phyloP scores from a whole-genome alignment of 2,797 vertebrate species.

The Chaetophractus vellerosus region DNA sequence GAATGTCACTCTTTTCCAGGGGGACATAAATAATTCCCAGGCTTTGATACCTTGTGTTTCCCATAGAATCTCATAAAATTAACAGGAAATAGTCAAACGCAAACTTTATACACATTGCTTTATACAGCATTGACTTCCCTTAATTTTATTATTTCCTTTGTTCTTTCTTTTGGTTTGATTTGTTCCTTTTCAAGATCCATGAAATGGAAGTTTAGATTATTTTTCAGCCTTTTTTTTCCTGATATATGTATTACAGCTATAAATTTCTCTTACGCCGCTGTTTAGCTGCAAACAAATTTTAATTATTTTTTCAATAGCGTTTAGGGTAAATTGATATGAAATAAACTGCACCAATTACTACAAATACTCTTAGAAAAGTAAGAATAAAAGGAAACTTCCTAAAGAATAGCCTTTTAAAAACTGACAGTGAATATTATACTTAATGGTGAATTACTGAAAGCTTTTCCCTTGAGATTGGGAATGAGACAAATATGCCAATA shows the following conservation, averaged over 20 bases:
- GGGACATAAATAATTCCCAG: neutral
- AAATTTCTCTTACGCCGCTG: neutral
- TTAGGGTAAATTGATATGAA: neutral
- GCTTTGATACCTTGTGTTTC: neutral
- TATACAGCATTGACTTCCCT: neutral
- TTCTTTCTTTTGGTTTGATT: neutral
- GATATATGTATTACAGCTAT: fast-evolving
- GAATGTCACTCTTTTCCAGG: neutral
- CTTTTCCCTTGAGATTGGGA: neutral
- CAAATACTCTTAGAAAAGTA: neutral
- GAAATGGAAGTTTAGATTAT: neutral
- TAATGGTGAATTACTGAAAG: neutral
- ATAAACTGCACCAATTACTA: neutral
- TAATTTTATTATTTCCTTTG: no score
- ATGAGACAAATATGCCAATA: neutral
- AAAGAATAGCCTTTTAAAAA: neutral
- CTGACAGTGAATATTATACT: neutral
- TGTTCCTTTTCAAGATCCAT: neutral
- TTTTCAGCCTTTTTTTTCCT: neutral
- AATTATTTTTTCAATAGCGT: neutral
- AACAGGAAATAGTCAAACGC: neutral
- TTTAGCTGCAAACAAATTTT: no score
- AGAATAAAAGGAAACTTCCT: neutral
- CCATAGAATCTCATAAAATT: no score
- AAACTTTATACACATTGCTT: neutral